Conservation (phyloP, 2,797 vertebrate species). For the Bradypodion pumilum region DNA sequence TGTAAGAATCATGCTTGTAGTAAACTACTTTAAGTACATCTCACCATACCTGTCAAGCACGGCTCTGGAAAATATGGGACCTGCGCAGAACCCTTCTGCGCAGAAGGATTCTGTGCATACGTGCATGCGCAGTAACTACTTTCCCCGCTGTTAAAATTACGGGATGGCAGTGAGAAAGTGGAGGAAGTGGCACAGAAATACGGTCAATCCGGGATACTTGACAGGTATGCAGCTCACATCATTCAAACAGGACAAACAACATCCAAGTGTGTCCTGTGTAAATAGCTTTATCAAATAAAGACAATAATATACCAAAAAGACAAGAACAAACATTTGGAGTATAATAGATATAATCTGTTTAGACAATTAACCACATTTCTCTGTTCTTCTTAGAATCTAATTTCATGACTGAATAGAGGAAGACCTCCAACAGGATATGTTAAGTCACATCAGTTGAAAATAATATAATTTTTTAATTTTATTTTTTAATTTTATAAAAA, state of each 20-base stretch:
- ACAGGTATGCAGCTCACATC: no score
- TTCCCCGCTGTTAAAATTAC: no score
- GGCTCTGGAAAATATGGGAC: no score
- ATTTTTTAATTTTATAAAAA: slow-evolving; percentile 40
- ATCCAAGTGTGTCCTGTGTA: slow-evolving; percentile 50
- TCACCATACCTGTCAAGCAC: no score
- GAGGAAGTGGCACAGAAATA: no score
- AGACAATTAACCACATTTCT: slow-evolving; percentile 56
- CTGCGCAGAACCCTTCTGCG: no score
- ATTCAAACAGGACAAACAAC: slow-evolving; percentile 50
- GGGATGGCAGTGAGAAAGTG: no score
- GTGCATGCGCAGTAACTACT: no score
- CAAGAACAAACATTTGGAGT: slow-evolving; percentile 44
- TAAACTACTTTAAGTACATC: slow-evolving; percentile 34
- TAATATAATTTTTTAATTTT: slow-evolving; percentile 59
- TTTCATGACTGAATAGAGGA: slow-evolving; percentile 60
- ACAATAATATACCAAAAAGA: slow-evolving; percentile 49
- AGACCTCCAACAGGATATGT: slow-evolving; percentile 56
- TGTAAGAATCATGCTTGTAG: slow-evolving; percentile 53
- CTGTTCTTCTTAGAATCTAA: slow-evolving; percentile 52
- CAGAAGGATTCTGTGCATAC: no score
- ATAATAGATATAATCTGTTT: slow-evolving; percentile 59
- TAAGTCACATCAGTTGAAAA: slow-evolving; percentile 66
- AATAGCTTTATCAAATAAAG: slow-evolving; percentile 58
- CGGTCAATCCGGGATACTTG: no score